These are phyloP conservation scores for Aurelia coerulea DNA, from an alignment of 30 jellyfish, hydroid and myxozoan genomes.

Conservation along the genomic window DNA sequence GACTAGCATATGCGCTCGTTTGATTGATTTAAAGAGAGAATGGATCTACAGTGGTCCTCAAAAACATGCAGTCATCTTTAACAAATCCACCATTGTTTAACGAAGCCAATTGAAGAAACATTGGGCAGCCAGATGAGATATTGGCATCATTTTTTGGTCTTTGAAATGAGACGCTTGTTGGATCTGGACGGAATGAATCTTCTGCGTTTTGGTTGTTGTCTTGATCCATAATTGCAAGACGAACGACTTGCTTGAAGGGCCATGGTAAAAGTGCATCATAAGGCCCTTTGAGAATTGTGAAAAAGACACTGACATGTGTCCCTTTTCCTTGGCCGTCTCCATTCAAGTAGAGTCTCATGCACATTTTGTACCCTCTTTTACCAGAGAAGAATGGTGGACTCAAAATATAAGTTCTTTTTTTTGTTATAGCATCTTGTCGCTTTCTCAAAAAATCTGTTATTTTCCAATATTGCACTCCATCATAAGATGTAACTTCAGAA, in stretches of 20 bases:
- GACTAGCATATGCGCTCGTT: too few species aligned
- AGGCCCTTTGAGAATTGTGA: constrained; percentile 77
- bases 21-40: not conserved
- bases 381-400: constrained; percentile 86
- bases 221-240: constrained; percentile 47
- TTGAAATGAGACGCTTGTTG: constrained; percentile 66
- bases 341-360: constrained; percentile 78
- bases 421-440: constrained; percentile 76
- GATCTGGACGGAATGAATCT: constrained; percentile 86
- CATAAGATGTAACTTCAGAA: constrained; percentile 65
- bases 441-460: constrained; percentile 58
- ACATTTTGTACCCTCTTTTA: constrained; percentile 77
- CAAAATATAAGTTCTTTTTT: constrained; percentile 57
- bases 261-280: constrained; percentile 86
- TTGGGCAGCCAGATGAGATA: constrained; percentile 92
- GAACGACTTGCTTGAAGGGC: constrained; percentile 85
- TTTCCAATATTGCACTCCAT: constrained; percentile 84
- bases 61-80: constrained; percentile 50
- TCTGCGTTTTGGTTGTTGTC: constrained; percentile 30
- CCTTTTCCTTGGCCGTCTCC: constrained; percentile 97
- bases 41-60: constrained; percentile 23
- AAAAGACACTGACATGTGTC: constrained; percentile 73
- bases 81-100: not conserved
- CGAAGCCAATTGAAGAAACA: constrained; percentile 25
- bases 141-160: constrained; percentile 77